Percentiles rank a stretch among this genome's conserved stretches.
These are phyloP conservation scores for Tiaroga cobitis DNA, from an alignment of 2,797 vertebrate species.

Conservation along the genomic window DNA sequence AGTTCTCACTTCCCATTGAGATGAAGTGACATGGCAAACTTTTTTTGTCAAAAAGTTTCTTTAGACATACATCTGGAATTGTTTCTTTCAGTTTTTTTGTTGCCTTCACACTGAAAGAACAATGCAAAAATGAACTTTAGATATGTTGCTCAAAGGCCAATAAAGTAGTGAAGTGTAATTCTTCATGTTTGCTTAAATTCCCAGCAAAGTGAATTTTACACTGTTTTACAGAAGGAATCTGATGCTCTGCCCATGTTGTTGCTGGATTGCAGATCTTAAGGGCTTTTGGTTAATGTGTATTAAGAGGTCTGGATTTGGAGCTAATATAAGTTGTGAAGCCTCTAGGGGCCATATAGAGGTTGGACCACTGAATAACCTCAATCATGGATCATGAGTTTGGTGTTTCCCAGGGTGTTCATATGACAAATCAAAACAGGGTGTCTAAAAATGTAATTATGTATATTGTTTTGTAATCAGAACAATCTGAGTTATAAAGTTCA, in stretches of 20 bases:
- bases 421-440: constrained; percentile 41
- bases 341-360: constrained; percentile 15
- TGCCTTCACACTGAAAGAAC: background rate
- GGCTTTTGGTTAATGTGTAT: constrained; percentile 31
- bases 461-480: constrained; percentile 28
- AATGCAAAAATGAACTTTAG: background rate
- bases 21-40: constrained; percentile 13
- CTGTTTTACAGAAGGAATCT: constrained; percentile 34
- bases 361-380: constrained; percentile 16
- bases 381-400: constrained; percentile 20
- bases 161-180: background rate
- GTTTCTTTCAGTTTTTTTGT: background rate
- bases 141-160: background rate
- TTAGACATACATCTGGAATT: constrained; percentile 2
- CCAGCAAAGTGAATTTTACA: background rate
- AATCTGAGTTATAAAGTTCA: background rate
- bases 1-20: constrained; percentile 36
- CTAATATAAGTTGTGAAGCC: constrained; percentile 38
- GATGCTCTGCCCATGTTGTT: constrained; percentile 29
- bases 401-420: constrained; percentile 57
- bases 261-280: constrained; percentile 15
- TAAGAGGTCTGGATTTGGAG: constrained; percentile 17
- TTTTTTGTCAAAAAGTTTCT: constrained; percentile 2
- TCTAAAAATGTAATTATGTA: constrained; percentile 30
- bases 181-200: constrained; percentile 29